These are phyloP conservation scores for Galleria mellonella DNA, from an alignment of 1,140 invertebrate species.

Conservation along the genomic window DNA sequence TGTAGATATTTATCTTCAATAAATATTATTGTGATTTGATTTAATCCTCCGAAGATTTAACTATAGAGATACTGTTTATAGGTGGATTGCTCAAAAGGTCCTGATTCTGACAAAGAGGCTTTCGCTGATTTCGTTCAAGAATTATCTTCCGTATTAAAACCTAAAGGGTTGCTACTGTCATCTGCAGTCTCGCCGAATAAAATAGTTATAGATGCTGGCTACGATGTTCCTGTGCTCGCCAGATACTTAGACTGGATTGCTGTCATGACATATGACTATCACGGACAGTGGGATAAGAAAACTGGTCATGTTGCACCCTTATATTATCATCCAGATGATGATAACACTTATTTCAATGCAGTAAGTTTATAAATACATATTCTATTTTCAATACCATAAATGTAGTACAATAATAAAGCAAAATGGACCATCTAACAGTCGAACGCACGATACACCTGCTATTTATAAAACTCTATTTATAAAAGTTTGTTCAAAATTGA, in stretches of 20 bases:
- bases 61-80: slow-evolving; percentile 34
- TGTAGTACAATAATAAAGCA: too few species aligned
- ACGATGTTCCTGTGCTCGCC: slow-evolving; percentile 84
- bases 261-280: slow-evolving; percentile 93
- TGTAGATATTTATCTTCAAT: slow-evolving; percentile 4
- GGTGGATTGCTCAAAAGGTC: slow-evolving; percentile 89
- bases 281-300: slow-evolving; percentile 93
- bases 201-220: slow-evolving; percentile 89
- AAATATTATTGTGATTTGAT: too few species aligned
- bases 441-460: too few species aligned
- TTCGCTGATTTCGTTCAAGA: slow-evolving; percentile 85
- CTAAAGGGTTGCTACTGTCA: slow-evolving; percentile 83
- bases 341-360: slow-evolving; percentile 81
- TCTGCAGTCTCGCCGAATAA: slow-evolving; percentile 92
- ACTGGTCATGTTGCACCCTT: slow-evolving; percentile 91
- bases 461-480: too few species aligned
- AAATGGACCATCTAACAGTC: too few species aligned
- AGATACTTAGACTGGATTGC: slow-evolving; percentile 89
- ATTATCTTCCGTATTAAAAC: slow-evolving; percentile 83
- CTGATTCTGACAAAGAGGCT: slow-evolving; percentile 85
- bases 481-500: too few species aligned
- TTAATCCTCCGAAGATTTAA: background rate
- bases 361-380: slow-evolving; percentile 58
- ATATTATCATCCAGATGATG: slow-evolving; percentile 86
- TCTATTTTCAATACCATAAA: too few species aligned